A percentile compares a stretch with the other conserved stretches of the same genome.
These are phyloP conservation scores for Aphidius colemani DNA, from an alignment of 2,888 invertebrate species.

Conservation along the genomic window DNA sequence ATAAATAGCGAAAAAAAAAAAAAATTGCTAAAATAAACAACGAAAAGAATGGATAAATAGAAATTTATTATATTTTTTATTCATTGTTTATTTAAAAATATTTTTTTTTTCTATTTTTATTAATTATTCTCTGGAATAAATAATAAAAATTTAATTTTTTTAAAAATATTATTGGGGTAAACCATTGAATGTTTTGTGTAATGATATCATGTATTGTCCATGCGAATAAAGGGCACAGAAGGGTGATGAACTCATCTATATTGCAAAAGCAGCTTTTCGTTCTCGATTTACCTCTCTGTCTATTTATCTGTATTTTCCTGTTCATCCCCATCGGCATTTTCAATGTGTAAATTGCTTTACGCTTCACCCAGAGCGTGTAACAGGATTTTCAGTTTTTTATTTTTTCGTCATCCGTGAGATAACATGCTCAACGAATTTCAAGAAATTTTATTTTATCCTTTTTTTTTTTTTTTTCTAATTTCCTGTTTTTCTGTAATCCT, in stretches of 20 bases:
- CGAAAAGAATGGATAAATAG: too few species aligned
- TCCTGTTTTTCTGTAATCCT: too few species aligned
- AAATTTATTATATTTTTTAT: too few species aligned
- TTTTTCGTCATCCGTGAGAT: conserved; percentile 26
- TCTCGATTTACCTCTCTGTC: conserved; percentile 16
- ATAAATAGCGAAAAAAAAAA: too few species aligned
- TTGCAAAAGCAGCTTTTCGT: conserved; percentile 36
- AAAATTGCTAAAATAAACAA: too few species aligned
- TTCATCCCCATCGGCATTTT: conserved; percentile 1
- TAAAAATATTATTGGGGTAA: conserved; percentile 11
- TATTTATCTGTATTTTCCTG: too few species aligned
- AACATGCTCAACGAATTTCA: conserved; percentile 30
- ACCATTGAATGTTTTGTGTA: conserved; percentile 28
- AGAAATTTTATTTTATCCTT: conserved; percentile 22
- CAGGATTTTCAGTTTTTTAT: conserved; percentile 35
- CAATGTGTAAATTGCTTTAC: conserved; percentile 39
- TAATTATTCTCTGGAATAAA: too few species aligned
- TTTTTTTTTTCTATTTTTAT: too few species aligned
- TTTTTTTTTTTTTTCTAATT: too few species aligned
- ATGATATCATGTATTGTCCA: conserved; percentile 27
- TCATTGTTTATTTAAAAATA: too few species aligned
- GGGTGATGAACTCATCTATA: conserved; percentile 31
- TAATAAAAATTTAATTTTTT: too few species aligned
- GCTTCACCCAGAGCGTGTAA: conserved; percentile 29
- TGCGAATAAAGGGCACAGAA: not conserved